Conservation (phyloP, 2,888 invertebrate genomes). For the Drosophila paramelanica region DNA sequence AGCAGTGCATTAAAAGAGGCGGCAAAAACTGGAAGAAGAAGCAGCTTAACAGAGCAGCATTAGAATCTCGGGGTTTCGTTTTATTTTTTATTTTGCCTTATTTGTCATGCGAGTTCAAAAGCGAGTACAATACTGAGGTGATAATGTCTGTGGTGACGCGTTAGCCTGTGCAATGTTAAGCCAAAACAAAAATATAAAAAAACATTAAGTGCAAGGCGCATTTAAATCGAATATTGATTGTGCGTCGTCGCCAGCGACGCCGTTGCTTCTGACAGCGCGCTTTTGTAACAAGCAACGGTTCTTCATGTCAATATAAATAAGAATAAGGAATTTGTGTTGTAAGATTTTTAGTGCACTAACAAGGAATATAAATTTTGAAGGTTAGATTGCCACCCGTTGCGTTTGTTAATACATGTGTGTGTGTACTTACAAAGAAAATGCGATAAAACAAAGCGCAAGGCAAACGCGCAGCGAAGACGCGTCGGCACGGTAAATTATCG, state of each 20-base stretch:
- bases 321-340: slow-evolving; percentile 44
- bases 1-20: slow-evolving; percentile 77
- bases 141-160: slow-evolving; percentile 55
- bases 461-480: slow-evolving; percentile 41
- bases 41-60: slow-evolving; percentile 63
- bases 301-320: slow-evolving; percentile 40
- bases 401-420: slow-evolving; percentile 34
- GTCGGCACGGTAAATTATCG: slow-evolving; percentile 26
- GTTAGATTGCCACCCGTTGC: slow-evolving; percentile 76
- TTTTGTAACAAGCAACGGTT: slow-evolving; percentile 32
- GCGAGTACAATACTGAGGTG: slow-evolving; percentile 40
- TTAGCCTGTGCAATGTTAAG: slow-evolving; percentile 38
- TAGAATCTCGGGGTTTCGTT: slow-evolving; percentile 52
- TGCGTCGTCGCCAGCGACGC: slow-evolving; percentile 38
- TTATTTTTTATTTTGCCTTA: slow-evolving; percentile 35
- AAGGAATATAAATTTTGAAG: slow-evolving; percentile 72
- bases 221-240: slow-evolving; percentile 58
- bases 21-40: slow-evolving; percentile 78
- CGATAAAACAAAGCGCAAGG: slow-evolving; percentile 70
- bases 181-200: slow-evolving; percentile 38
- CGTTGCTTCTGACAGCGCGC: slow-evolving; percentile 28
- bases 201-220: slow-evolving; percentile 42
- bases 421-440: slow-evolving; percentile 52
- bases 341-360: slow-evolving; percentile 50
- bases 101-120: slow-evolving; percentile 51